Base-by-base conservation (phyloP, 2,888 invertebrate genomes). In the Hemistola chrysoprasaria region DNA sequence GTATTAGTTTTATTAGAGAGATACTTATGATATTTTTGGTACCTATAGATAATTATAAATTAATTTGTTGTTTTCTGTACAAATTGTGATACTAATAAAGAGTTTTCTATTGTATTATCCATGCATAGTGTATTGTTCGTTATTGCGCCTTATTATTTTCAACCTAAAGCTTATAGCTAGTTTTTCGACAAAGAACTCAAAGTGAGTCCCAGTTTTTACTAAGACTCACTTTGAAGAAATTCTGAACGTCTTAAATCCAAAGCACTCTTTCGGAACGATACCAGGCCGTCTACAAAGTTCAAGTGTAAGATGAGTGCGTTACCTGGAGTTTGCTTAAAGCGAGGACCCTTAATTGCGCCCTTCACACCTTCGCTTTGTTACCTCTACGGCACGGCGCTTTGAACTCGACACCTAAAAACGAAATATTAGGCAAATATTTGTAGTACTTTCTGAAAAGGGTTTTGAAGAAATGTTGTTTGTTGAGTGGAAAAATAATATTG, bases 331-430 rank as follows among this genome's bases (percentile, higher is more conserved):
- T 57, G 59, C 57, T 59, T 58, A 62, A 64, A 62, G 59, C 58
- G 49, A 71, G 73, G 50, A 60, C 55, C 50, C 70, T 67, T 65
- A 66, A 73, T 66, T 67, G 54, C 62, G 49, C 60, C 47, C 65
- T 66, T 66, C 53, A 56, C 65, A 59, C 67, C 53, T 57, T 36
- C 50, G 48, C 55, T 56, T 57, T 65, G 56, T 63, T 52, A 49
- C 39, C 43, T 40, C 27, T 27, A 50, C 53, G 38, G 41, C 50
- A 50, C 47, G n/a, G n/a, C n/a, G 47, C 55, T 62, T 57, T 59
- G 40, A 47, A 54, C 53, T 46, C 47, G 42, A 45, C 42, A 48
- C 48, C 43, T 33, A 42, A 47, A 41, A 44, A 37, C 35, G 40
- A 29, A 40, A 40, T 21, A 48, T 37, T 44, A 32, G 34, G 28